Evolutionary conservation across 2,113 vertebrate species (phyloP).

Genomic region (Forbesichthys agassizii): DNA sequence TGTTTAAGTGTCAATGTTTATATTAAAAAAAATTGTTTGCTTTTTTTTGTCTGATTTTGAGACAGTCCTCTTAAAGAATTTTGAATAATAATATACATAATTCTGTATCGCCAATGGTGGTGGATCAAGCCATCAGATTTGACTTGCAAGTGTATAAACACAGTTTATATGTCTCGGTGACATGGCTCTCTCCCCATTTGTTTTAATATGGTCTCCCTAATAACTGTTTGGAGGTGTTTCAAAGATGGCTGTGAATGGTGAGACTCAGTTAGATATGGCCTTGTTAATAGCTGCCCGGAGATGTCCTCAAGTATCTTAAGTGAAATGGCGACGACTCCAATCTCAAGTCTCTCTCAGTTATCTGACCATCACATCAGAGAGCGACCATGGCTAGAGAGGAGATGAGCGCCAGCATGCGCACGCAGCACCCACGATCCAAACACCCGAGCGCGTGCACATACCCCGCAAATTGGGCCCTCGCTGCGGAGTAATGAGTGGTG

Average conservation of each 20-base stretch:
- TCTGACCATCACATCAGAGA: slow-evolving; percentile 35
- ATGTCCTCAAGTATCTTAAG: slow-evolving; percentile 17
- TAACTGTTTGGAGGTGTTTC: too few species aligned
- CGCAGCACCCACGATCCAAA: slow-evolving; percentile 9
- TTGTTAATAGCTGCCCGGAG: too few species aligned
- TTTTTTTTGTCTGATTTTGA: slow-evolving; percentile 1
- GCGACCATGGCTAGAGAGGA: slow-evolving; percentile 32
- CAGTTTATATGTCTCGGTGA: too few species aligned
- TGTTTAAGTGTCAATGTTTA: not conserved
- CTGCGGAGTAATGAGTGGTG: slow-evolving; percentile 55
- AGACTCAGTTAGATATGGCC: too few species aligned
- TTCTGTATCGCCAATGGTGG: too few species aligned
- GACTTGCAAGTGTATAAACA: too few species aligned
- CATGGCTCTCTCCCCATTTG: too few species aligned
- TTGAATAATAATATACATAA: too few species aligned
- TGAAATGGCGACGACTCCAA: slow-evolving; percentile 33
- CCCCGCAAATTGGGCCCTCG: slow-evolving; percentile 53
- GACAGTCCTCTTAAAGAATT: too few species aligned
- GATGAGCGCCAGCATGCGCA: slow-evolving; percentile 9
- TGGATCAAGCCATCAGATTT: too few species aligned
- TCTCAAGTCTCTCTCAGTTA: slow-evolving; percentile 24
- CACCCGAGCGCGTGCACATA: slow-evolving; percentile 7
- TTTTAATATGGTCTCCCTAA: too few species aligned
- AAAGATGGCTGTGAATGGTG: too few species aligned
- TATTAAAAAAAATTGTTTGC: not conserved